Evolutionary conservation across 2,113 vertebrate species (phyloP).

Genomic region (Istiophorus platypterus): DNA sequence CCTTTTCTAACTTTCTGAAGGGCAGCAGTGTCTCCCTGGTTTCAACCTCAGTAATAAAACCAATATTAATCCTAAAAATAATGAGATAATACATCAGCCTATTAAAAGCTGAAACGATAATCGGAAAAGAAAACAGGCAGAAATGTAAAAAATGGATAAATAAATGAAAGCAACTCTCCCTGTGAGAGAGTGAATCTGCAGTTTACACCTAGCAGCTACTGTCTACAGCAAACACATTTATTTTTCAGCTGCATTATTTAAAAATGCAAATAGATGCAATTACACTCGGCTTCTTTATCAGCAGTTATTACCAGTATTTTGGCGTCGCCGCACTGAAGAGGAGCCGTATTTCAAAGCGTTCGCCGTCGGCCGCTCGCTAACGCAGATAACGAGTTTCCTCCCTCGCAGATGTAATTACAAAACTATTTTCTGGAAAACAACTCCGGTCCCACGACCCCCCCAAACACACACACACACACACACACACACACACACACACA

Average conservation of each 20-base stretch:
- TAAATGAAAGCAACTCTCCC: background rate
- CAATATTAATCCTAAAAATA: slow-evolving; percentile 50
- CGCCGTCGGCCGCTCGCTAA: slow-evolving; percentile 76
- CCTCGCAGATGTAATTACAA: slow-evolving; percentile 84
- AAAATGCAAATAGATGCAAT: slow-evolving; percentile 85
- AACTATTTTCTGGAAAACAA: slow-evolving; percentile 80
- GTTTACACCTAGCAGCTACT: slow-evolving; percentile 65
- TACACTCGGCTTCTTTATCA: slow-evolving; percentile 82
- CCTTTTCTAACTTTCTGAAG: slow-evolving; percentile 59
- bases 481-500: too few species aligned
- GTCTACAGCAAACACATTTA: slow-evolving; percentile 62
- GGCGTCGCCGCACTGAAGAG: slow-evolving; percentile 76
- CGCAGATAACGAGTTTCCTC: slow-evolving; percentile 81
- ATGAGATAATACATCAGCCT: slow-evolving; percentile 55
- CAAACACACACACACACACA: slow-evolving; percentile 36
- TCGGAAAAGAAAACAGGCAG: slow-evolving; percentile 53
- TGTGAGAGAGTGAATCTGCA: slow-evolving; percentile 52
- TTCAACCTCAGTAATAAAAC: slow-evolving; percentile 23
- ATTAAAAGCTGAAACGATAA: slow-evolving; percentile 63
- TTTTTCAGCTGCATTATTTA: slow-evolving; percentile 74
- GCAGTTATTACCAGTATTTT: slow-evolving; percentile 79
- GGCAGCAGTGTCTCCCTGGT: slow-evolving; percentile 17
- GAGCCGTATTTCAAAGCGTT: slow-evolving; percentile 84
- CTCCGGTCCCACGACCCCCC: slow-evolving; percentile 51
- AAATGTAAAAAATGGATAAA: background rate